Conservation (phyloP, 2,888 invertebrate genomes). For the Drosophila antonietae region DNA sequence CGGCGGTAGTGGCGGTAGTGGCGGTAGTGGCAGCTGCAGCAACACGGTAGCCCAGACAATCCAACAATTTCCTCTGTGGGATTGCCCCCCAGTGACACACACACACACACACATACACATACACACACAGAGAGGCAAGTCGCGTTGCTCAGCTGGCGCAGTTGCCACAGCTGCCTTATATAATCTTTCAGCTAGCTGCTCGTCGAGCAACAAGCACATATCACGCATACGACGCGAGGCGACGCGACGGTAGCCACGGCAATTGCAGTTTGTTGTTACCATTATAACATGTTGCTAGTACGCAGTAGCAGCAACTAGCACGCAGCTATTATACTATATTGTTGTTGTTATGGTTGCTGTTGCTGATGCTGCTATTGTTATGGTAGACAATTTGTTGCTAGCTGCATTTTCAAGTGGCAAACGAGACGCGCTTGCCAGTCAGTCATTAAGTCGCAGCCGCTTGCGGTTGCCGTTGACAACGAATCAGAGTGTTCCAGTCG, state of each 20-base stretch:
- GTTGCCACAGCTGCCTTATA: slow-evolving; percentile 43
- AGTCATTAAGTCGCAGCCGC: slow-evolving; percentile 53
- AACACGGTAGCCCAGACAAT: slow-evolving; percentile 18
- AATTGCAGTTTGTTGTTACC: slow-evolving; percentile 56
- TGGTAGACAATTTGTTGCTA: slow-evolving; percentile 60
- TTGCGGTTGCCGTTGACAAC: slow-evolving; percentile 27
- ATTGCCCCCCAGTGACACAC: slow-evolving; percentile 39
- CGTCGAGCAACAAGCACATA: slow-evolving; percentile 35
- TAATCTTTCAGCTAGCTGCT: slow-evolving; percentile 34
- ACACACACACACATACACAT: slow-evolving; percentile 13
- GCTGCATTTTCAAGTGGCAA: slow-evolving; percentile 68
- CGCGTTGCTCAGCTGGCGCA: slow-evolving; percentile 8
- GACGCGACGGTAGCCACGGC: slow-evolving; percentile 43
- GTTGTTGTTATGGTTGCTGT: slow-evolving; percentile 18
- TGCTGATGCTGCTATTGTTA: slow-evolving; percentile 33
- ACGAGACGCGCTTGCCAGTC: slow-evolving; percentile 59
- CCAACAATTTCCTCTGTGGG: slow-evolving; percentile 26
- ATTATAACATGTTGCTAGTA: slow-evolving; percentile 37
- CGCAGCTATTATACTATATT: slow-evolving; percentile 14
- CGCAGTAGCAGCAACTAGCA: slow-evolving; percentile 17
- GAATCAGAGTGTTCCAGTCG: slow-evolving; percentile 1
- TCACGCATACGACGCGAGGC: slow-evolving; percentile 63
- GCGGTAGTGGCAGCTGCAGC: slow-evolving; percentile 24
- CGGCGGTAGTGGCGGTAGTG: background rate
- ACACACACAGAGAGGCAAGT: background rate